phyloP scores from a whole-genome alignment of 2,113 vertebrate species.

The Pelecanoides urinatrix region DNA sequence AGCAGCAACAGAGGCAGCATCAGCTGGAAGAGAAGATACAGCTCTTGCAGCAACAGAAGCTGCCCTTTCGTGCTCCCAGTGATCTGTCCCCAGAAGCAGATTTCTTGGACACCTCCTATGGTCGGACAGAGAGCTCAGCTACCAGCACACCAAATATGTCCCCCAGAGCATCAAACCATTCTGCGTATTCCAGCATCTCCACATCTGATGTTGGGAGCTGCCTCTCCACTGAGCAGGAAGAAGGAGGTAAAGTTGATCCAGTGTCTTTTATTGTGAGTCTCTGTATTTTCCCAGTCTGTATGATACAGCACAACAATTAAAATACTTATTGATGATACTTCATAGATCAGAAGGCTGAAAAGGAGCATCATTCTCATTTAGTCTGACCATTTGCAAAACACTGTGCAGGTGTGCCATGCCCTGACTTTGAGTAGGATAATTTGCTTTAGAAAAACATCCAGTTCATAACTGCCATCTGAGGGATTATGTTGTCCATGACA shows the following conservation, averaged over 20 bases:
- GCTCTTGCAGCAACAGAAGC: constrained; percentile 88
- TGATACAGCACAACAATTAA: not conserved
- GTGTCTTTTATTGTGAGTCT: not conserved
- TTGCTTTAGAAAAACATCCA: not conserved
- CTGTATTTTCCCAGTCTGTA: not conserved
- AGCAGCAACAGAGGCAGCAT: constrained; percentile 93
- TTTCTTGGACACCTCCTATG: constrained; percentile 76
- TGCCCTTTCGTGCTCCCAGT: constrained; percentile 75
- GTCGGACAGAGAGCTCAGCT: constrained; percentile 83
- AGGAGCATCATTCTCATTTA: not conserved
- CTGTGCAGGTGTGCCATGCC: not conserved
- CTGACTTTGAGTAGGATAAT: not conserved
- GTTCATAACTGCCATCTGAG: not conserved
- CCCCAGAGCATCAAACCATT: constrained; percentile 90
- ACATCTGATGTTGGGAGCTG: constrained; percentile 78
- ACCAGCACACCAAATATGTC: constrained; percentile 90
- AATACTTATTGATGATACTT: not conserved
- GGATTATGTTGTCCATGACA: not conserved
- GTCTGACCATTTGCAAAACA: not conserved
- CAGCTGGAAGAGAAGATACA: constrained; percentile 92
- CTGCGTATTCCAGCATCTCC: constrained; percentile 83
- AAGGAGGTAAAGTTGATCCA: constrained; percentile 73
- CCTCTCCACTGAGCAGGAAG: constrained; percentile 84
- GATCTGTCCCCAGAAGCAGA: constrained; percentile 77
- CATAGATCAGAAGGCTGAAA: not conserved